Evolutionary conservation across 1,140 invertebrate genomes (phyloP), one percentile per base, ranked within the genome.

Genomic region (Scaptomyza montana): DNA sequence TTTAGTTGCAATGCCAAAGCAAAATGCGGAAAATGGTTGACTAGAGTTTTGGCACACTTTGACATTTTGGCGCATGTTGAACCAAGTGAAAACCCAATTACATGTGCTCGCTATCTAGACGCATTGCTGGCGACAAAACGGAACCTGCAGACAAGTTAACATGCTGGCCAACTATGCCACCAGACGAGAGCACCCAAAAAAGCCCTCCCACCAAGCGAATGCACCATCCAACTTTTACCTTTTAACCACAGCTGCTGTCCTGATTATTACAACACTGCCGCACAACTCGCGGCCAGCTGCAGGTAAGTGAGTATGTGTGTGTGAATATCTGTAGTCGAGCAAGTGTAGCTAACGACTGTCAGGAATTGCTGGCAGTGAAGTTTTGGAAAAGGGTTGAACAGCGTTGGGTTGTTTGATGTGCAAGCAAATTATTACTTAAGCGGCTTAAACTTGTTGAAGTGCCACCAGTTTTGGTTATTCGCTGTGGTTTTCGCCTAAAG

Each of bases 71-170:
- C 82, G 78, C 81, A 86, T 80, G 77, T 85, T 80, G 78, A 86
- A 81, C 86, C 82, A 86, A 78, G 82, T 81, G 81, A 81, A 87
- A 86, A 87, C 74, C 78, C 81, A 86, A 81, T 86, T 86, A 87
- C 81, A 87, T 78, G 78, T 86, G 70, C 77, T 55, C 41, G 3
- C 64, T 71, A 81, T 74, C 82, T 86, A 68, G 77, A 57, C 61
- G 78, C 62, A 74, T 77, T 46, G 72, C 62, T 80, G 78, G 69
- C 69, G 65, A 80, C 81, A 77, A 74, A 80, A 69, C 80, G 72
- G 55, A 66, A 77, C 68, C 73, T 80, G 80, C 77, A 80, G 81
- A 85, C 77, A 80, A 80, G 77, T 73, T 84, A 82, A 76, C 80
- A 84, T 84, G 71, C 57, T 84, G 80, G 78, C 78, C 81, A 85